Evolutionary conservation across 1,140 invertebrate genomes (phyloP), one percentile per base, ranked within the genome.

Genomic region (Halesus radiatus): DNA sequence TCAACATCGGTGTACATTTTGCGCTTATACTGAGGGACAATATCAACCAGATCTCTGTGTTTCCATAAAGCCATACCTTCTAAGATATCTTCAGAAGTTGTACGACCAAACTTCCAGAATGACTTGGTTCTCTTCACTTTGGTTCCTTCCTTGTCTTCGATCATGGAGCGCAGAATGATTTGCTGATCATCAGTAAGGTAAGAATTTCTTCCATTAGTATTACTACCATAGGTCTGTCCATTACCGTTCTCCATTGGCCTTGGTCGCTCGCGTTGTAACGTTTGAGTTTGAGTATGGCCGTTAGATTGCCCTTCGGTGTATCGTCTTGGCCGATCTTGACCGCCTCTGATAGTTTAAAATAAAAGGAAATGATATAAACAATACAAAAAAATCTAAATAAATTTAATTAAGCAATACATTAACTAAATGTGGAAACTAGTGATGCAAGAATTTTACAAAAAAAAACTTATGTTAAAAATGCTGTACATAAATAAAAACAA

Each of bases 41-140:
- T 91, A 88, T 95, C 94, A 0, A 96, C 94, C 56, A 96, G 89
- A 70, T 95, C 95, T n/a, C 94, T 89, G 85, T 96, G 95, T 85
- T 94, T 93, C 95, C 95, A 96, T 16, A 96, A 86, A 0, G 94
- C 93, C 95, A 96, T 96, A 0, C 95, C 95, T 81, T 95, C 94
- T 56, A 96, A 88, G 7, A 96, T 94, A 68, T 94, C 93, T 77
- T 92, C 91, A 45, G 93, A 92, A 16, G 92, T 91, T 1, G 91
- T 93, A 53, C 93, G 91, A 54, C 94, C 92, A 84, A 96, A 96
- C 83, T 94, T 93, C 95, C 95, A 96, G 81, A 96, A 96, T 0
- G 94, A 95, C 86, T 96, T 96, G 0, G 94, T 96, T 45, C 95
- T 88, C 85, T 96, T 96, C 0, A 96, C 92, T 90, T 92, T 88